These are phyloP conservation scores for Lichenostomus cassidix DNA, from an alignment of 2,113 vertebrate genomes.

Conservation along the genomic window DNA sequence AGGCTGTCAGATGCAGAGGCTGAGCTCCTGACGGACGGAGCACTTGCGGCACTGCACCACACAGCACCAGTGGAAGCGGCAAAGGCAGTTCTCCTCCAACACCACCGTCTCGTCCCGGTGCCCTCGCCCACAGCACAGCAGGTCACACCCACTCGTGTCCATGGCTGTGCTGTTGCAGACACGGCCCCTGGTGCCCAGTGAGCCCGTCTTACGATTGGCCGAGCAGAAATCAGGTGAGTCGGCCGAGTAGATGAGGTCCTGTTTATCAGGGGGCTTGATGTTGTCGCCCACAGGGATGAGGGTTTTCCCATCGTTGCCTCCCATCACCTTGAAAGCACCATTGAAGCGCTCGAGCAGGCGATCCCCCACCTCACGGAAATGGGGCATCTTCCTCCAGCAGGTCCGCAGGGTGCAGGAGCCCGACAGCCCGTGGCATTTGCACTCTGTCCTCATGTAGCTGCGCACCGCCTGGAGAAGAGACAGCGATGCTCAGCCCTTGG, in stretches of 20 bases:
- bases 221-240: conserved; percentile 96
- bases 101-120: conserved; percentile 88
- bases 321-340: conserved; percentile 95
- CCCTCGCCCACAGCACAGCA: conserved; percentile 93
- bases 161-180: conserved; percentile 93
- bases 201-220: conserved; percentile 92
- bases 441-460: conserved; percentile 94
- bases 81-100: conserved; percentile 95
- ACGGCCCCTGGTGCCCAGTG: conserved; percentile 89
- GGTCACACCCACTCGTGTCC: conserved; percentile 93
- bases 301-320: conserved; percentile 93
- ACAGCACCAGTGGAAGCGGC: conserved; percentile 98
- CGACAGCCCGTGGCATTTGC: conserved; percentile 95
- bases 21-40: conserved; percentile 90
- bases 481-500: accelerated
- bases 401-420: conserved; percentile 94
- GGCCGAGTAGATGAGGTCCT: conserved; percentile 93
- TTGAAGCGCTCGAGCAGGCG: conserved; percentile 92
- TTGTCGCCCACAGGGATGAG: conserved; percentile 91
- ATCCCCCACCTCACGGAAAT: conserved; percentile 93
- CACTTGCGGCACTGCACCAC: conserved; percentile 97
- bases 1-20: conserved; percentile 84
- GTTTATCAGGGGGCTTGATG: conserved; percentile 90
- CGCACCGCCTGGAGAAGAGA: conserved; percentile 84
- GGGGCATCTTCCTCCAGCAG: conserved; percentile 98